A percentile compares a stretch with the other conserved stretches of the same genome.
Conservation (phyloP, 2,113 vertebrate species). For the Bujurquina vittata region DNA sequence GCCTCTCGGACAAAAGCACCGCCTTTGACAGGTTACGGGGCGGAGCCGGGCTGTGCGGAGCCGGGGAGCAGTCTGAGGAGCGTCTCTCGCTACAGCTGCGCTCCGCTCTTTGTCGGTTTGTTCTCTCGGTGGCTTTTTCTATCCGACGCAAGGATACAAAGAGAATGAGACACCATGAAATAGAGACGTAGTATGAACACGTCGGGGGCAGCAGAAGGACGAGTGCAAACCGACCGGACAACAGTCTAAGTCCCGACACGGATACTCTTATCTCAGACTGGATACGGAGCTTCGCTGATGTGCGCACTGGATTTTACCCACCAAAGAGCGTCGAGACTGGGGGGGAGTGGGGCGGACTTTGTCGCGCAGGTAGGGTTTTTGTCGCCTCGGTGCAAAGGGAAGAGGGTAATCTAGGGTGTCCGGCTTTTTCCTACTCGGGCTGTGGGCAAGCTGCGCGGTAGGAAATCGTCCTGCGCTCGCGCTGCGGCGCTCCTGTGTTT, state of each 20-base stretch:
- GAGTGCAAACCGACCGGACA: constrained; percentile 45
- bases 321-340: constrained; percentile 55
- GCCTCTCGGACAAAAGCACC: constrained; percentile 51
- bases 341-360: constrained; percentile 58
- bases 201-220: constrained; percentile 44
- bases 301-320: constrained; percentile 64
- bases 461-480: neutral
- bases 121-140: neutral
- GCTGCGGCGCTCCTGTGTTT: constrained; percentile 8
- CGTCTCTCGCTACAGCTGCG: constrained; percentile 59
- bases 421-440: neutral
- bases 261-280: constrained; percentile 40
- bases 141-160: constrained; percentile 56
- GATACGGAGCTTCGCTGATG: constrained; percentile 64
- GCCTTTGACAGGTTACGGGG: constrained; percentile 64
- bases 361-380: constrained; percentile 62
- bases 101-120: constrained; percentile 42
- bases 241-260: constrained; percentile 34
- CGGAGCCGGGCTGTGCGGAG: constrained; percentile 54
- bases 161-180: constrained; percentile 42
- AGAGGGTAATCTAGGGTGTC: neutral
- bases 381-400: constrained; percentile 2
- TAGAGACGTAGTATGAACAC: constrained; percentile 39
- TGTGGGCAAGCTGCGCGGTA: constrained; percentile 3
- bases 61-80: constrained; percentile 55